phyloP scores from a whole-genome alignment of 2,113 vertebrate genomes.

The Drymodes brunneopygia region DNA sequence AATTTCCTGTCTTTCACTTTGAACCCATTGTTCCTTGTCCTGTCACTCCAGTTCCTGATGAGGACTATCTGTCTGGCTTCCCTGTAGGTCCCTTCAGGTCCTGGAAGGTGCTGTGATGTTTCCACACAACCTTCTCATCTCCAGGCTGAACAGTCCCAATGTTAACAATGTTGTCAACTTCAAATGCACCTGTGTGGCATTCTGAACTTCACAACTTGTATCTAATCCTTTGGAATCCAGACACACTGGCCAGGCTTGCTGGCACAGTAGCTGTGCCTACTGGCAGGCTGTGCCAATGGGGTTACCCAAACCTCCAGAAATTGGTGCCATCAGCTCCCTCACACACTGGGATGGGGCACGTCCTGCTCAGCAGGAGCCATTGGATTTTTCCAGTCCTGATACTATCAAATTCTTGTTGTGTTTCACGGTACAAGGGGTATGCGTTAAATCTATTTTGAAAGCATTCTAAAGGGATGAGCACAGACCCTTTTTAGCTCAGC shows the following conservation, averaged over 20 bases:
- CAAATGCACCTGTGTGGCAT: neutral
- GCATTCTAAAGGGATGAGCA: constrained; percentile 56
- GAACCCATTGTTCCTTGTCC: neutral
- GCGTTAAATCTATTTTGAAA: constrained; percentile 59
- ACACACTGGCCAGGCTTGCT: neutral
- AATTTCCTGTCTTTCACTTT: neutral
- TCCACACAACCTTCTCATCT: neutral
- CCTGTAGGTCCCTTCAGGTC: neutral
- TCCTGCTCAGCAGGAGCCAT: neutral
- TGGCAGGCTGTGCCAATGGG: neutral
- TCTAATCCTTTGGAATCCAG: neutral
- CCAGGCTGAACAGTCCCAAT: neutral
- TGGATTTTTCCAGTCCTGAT: constrained; percentile 55
- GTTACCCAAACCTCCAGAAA: neutral
- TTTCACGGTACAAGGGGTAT: constrained; percentile 23
- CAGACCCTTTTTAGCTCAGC: constrained; percentile 54
- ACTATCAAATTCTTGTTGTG: constrained; percentile 56
- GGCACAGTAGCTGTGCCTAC: neutral
- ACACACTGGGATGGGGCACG: neutral
- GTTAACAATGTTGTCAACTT: neutral
- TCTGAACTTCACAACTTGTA: neutral
- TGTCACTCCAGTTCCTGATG: neutral
- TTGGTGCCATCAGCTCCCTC: neutral
- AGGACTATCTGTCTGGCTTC: neutral
- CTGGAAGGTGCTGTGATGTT: neutral